Evolutionary conservation across 1,140 invertebrate genomes (phyloP).

Genomic region (Pentalonia nigronervosa): DNA sequence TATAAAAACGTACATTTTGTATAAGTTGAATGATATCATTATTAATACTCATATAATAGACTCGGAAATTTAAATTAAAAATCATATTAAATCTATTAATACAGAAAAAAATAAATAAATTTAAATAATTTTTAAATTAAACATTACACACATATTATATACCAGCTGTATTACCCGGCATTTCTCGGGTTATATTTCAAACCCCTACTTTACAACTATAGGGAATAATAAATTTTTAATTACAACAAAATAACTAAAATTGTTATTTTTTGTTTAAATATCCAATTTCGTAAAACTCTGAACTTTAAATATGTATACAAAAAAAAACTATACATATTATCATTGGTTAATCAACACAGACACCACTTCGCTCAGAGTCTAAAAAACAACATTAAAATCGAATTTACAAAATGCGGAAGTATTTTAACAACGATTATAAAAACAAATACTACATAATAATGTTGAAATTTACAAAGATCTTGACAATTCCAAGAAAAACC

Average conservation of each 20-base stretch:
- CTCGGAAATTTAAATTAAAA: not conserved
- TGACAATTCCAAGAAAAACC: not conserved
- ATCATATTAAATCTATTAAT: not conserved
- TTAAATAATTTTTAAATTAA: too few species aligned
- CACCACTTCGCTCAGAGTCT: not conserved
- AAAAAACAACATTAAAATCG: not conserved
- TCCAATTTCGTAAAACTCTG: not conserved
- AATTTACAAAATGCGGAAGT: not conserved
- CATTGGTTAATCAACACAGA: not conserved
- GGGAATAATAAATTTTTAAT: not conserved
- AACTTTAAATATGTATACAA: not conserved
- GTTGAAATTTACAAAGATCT: conserved; percentile 4
- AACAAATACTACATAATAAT: conserved; percentile 6
- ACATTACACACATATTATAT: too few species aligned
- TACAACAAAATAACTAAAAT: not conserved
- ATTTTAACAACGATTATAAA: not conserved
- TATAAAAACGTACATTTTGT: too few species aligned
- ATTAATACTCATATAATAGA: too few species aligned
- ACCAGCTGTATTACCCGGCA: too few species aligned
- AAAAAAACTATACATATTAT: not conserved
- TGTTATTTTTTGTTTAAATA: not conserved
- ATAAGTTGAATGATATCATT: too few species aligned
- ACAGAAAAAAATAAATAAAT: not conserved
- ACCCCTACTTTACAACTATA: too few species aligned
- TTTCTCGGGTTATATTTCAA: too few species aligned